phyloP scores from a whole-genome alignment of 1,140 invertebrate species.

The Colletes latitarsis region DNA sequence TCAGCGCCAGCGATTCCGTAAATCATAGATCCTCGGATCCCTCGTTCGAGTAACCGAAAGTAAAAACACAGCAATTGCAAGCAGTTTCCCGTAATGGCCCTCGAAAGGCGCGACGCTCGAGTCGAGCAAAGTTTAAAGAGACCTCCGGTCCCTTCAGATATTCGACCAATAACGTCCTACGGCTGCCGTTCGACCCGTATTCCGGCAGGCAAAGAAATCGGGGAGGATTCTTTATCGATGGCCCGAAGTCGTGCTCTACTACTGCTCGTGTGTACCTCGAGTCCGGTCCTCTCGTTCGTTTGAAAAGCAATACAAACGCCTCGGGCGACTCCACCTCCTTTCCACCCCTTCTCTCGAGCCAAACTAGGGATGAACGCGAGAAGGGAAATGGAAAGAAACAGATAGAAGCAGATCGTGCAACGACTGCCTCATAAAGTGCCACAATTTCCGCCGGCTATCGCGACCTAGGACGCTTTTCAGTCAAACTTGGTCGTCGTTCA shows the following conservation, averaged over 20 bases:
- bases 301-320: slow-evolving; percentile 59
- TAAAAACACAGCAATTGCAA: neutral
- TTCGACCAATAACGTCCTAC: slow-evolving; percentile 31
- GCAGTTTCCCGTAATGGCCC: neutral
- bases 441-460: slow-evolving; percentile 61
- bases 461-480: slow-evolving; percentile 26
- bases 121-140: slow-evolving; percentile 16
- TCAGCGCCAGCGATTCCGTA: neutral
- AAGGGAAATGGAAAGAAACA: slow-evolving; percentile 48
- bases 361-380: slow-evolving; percentile 19
- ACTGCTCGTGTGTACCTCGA: slow-evolving; percentile 22
- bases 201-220: slow-evolving; percentile 30
- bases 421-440: slow-evolving; percentile 58
- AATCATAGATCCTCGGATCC: neutral
- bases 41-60: neutral
- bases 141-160: slow-evolving; percentile 18
- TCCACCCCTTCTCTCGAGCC: neutral
- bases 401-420: slow-evolving; percentile 49
- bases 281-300: slow-evolving; percentile 25
- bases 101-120: neutral
- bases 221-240: slow-evolving; percentile 45
- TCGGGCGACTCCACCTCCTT: neutral
- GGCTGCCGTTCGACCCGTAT: neutral
- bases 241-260: slow-evolving; percentile 20
- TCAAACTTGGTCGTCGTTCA: slow-evolving; percentile 27